phyloP scores from a whole-genome alignment of 2,888 invertebrate genomes.

The Pseudococcus jackbeardsleyi region DNA sequence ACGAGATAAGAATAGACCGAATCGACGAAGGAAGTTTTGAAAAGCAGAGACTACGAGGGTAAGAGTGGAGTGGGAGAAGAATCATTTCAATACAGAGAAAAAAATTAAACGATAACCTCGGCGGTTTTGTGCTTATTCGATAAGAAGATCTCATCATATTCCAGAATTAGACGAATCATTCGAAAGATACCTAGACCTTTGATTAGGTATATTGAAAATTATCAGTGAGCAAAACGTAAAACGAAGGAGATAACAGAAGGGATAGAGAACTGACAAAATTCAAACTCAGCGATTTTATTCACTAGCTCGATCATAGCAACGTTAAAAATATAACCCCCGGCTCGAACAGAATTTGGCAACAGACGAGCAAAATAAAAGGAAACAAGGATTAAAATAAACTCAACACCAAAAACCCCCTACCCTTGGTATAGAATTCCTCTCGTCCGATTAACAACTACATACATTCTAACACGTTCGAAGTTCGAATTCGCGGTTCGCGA shows the following conservation, averaged over 20 bases:
- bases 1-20: neutral
- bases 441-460: neutral
- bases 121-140: neutral
- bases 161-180: neutral
- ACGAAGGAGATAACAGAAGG: neutral
- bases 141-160: neutral
- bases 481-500: neutral
- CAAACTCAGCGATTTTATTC: no score
- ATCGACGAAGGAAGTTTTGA: neutral
- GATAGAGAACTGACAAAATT: no score
- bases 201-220: neutral
- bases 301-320: no score
- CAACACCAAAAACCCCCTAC: neutral
- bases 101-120: neutral
- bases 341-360: no score
- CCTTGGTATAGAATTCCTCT: neutral
- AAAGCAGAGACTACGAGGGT: neutral
- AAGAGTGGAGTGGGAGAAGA: neutral
- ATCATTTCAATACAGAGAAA: neutral
- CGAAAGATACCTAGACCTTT: neutral
- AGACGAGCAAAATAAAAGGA: no score
- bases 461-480: neutral
- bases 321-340: no score
- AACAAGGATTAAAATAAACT: neutral
- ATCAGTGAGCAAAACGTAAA: neutral